These are phyloP conservation scores for Neogobius melanostomus DNA, from an alignment of 2,113 vertebrate species.

Conservation along the genomic window DNA sequence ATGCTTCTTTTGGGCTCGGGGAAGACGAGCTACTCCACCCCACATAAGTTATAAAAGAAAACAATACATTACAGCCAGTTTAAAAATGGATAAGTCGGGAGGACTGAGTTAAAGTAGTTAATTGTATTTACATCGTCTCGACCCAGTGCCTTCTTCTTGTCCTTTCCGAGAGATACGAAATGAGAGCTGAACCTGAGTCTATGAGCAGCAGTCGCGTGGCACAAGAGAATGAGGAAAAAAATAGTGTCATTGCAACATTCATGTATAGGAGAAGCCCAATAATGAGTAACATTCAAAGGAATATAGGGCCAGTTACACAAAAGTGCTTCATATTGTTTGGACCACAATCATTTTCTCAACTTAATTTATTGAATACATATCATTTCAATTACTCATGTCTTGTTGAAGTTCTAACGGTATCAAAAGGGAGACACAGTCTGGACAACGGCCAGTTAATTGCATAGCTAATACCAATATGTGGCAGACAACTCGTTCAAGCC, in stretches of 20 bases:
- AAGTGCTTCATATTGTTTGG: not conserved
- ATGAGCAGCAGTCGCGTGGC: conserved; percentile 59
- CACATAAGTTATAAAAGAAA: conserved; percentile 11
- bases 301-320: not conserved
- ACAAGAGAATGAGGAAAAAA: conserved; percentile 46
- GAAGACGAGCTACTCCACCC: conserved; percentile 22
- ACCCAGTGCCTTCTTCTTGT: conserved; percentile 10
- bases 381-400: not conserved
- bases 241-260: conserved; percentile 60
- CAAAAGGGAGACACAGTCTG: not conserved
- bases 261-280: conserved; percentile 49
- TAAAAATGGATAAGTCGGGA: conserved; percentile 30
- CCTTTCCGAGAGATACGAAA: conserved; percentile 7
- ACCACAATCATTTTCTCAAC: not conserved
- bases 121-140: conserved; percentile 17
- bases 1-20: conserved; percentile 54
- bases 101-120: conserved; percentile 9
- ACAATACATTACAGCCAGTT: conserved; percentile 47
- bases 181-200: conserved; percentile 59
- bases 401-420: not conserved
- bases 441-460: not conserved
- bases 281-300: conserved; percentile 54
- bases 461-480: not conserved
- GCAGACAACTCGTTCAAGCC: not conserved
- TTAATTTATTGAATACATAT: not conserved